phyloP scores from a whole-genome alignment of 2,888 invertebrate genomes.

The Meiosimyza platycephala region DNA sequence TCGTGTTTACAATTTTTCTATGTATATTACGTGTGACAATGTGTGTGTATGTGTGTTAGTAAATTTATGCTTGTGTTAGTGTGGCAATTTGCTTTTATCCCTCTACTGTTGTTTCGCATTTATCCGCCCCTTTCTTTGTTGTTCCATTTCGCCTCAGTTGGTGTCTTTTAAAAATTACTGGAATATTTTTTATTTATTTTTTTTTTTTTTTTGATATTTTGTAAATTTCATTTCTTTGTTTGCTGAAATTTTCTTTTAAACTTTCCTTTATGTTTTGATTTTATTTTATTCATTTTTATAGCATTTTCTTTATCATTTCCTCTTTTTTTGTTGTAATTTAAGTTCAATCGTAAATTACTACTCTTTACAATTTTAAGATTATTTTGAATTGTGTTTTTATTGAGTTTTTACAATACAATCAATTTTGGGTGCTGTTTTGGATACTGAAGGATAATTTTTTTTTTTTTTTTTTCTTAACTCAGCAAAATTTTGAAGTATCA shows the following conservation, averaged over 20 bases:
- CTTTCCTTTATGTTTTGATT: neutral
- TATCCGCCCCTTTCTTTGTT: neutral
- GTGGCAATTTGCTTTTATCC: conserved; percentile 17
- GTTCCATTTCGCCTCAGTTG: neutral
- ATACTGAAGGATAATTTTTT: neutral
- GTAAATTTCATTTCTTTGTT: too few relatives aligned
- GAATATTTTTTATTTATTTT: neutral
- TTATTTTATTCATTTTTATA: conserved; percentile 8
- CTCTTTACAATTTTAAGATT: conserved; percentile 18
- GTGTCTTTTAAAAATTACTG: too few relatives aligned
- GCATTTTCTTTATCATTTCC: conserved; percentile 22
- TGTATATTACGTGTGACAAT: neutral
- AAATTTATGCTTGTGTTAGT: conserved; percentile 16
- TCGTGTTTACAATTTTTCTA: too few relatives aligned
- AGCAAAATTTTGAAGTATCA: neutral
- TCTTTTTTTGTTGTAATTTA: conserved; percentile 14
- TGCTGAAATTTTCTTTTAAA: neutral
- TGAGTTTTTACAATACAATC: neutral
- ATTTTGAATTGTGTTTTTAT: conserved; percentile 24
- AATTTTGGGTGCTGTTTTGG: neutral
- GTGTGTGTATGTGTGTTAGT: conserved; percentile 13
- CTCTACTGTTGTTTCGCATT: too few relatives aligned
- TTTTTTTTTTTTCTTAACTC: neutral
- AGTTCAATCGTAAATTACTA: conserved; percentile 21
- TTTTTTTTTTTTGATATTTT: neutral